Evolutionary conservation across 2,113 vertebrate species (phyloP), one percentile per base, ranked within the genome.

Genomic region (Hipposideros armiger): DNA sequence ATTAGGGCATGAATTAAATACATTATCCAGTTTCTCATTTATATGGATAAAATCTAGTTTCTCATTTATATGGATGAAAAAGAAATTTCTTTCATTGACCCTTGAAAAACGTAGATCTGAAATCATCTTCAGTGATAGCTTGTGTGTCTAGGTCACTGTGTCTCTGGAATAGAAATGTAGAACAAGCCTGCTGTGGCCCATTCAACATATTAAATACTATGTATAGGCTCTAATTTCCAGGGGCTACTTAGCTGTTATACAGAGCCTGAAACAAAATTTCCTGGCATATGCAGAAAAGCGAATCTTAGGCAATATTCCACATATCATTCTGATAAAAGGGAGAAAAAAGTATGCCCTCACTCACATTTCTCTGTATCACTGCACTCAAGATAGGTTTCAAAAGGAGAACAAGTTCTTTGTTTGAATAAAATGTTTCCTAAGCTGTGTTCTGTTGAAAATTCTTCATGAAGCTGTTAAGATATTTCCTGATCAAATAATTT

Each of bases 351-450:
- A 45, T 13, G 20, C n/a, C 26, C n/a, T 47, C 58, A 58, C 50
- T 88, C 7, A 56, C 45, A 32, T 69, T 89, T 76, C 36, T 81
- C 7, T 87, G 0, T 36, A 73, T 45, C 10, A 47, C 2, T 47
- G 62, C 30, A 62, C 73, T 60, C 60, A 62, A 62, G 8, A 22
- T 4, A 87, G 5, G 4, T 30, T 94, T 94, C 70, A 77, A 47
- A 94, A 16, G 4, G 16, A 52, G 7, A 47, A 24, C 4, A 58
- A 47, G 26, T 45, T 78, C 6, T 28, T 86, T 52, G 5, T 72
- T 86, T 95, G 22, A 85, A 93, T 69, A 80, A 88, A 56, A n/a
- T 62, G 24, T 47, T 89, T 82, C 30, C 9, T 77, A 62, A 40
- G 32, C 28, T 85, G 16, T 20, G 42, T 70, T 91, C 4, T 6